Base-by-base conservation (phyloP, 1,140 invertebrate genomes). In the Panagrolaimus sp. region DNA sequence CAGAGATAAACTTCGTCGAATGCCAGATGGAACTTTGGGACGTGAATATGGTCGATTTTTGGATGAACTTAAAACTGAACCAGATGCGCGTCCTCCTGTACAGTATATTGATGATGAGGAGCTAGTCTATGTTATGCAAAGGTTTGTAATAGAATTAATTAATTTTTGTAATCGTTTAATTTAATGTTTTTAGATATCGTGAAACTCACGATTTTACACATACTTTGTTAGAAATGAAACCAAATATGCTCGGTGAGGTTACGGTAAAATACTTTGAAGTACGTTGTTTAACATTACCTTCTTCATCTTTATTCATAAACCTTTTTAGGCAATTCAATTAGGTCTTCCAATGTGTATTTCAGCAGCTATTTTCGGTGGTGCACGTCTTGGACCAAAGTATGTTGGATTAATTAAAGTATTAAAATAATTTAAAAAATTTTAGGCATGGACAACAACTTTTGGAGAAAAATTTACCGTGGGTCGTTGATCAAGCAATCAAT, bases 141-240 rank as follows among this genome's bases (percentile, higher is more conserved):
- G 96, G 52, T 74, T 45, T 1, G 38, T 68, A 43, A 47, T 24
- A 28, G 14, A 2, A 63, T 26, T 17, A 14, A 1, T 38, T 58
- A 28, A 7, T 17, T 17, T 67, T 67, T 65, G n/a, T 64, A 15
- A 38, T 38, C 9, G 4, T 14, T 68, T 9, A 8, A 43, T 68
- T 26, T 43, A 43, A 14, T 9, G 14, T 45, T 63, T 68, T 43
- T n/a, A 75, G 73, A 47, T 98, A 98, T 83, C 88, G 96, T 73
- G 94, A 98, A 86, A 89, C 90, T 17, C 96, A 98, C 84, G 96
- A 98, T 86, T 87, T 98, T 63, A 89, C 93, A 69, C 95, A 98
- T 85, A 89, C 93, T 0, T 84, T 92, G 6, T 86, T 96, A 43
- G 88, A 89, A 69, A 95, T 96, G 91, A 92, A 91, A 17, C 96